These are phyloP conservation scores for Strix uralensis DNA, from an alignment of 2,113 vertebrate species.

Conservation along the genomic window DNA sequence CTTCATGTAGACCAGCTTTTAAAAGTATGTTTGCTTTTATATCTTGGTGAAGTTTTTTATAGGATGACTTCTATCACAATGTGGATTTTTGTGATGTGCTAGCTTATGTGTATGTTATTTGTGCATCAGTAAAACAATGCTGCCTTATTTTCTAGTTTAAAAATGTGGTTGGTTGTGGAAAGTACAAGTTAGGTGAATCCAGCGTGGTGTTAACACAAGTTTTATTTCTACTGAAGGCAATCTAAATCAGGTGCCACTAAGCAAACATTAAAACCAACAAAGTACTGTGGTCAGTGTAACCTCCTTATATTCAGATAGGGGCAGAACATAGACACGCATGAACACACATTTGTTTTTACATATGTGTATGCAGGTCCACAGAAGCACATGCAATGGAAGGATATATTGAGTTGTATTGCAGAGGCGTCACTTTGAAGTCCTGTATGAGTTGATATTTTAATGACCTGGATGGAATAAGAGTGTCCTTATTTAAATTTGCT, in stretches of 20 bases:
- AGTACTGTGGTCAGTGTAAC: not conserved
- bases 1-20: not conserved
- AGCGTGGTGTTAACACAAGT: not conserved
- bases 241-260: not conserved
- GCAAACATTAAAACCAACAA: not conserved
- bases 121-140: not conserved
- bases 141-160: not conserved
- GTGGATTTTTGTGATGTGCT: not conserved
- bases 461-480: not conserved
- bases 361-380: not conserved
- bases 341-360: rapidly evolving
- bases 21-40: not conserved
- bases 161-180: not conserved
- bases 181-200: not conserved
- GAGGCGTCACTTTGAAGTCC: not conserved
- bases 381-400: not conserved
- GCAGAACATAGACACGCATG: not conserved
- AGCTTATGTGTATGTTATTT: not conserved
- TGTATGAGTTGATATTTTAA: not conserved
- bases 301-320: not conserved
- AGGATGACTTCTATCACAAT: not conserved
- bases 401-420: not conserved
- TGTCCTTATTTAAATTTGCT: not conserved
- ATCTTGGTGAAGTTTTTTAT: not conserved
- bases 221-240: not conserved